These are phyloP conservation scores for Emys orbicularis DNA, from an alignment of 2,797 vertebrate genomes.

Conservation along the genomic window DNA sequence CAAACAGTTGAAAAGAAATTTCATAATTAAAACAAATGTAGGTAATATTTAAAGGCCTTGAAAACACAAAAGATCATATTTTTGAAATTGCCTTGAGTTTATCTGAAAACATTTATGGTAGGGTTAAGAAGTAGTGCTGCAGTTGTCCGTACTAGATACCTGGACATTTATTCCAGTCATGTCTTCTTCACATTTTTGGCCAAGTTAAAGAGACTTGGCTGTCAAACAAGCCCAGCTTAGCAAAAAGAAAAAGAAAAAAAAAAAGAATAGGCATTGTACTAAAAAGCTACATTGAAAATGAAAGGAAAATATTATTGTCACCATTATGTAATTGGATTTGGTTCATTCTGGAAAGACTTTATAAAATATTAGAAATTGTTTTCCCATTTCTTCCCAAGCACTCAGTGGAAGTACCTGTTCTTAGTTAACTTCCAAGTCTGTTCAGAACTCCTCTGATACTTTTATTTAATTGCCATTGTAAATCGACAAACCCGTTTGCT, in stretches of 20 bases:
- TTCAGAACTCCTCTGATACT: accelerated
- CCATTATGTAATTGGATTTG: neutral
- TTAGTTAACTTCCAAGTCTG: neutral
- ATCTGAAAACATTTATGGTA: no score
- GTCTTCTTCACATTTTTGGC: no score
- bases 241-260: neutral
- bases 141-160: no score
- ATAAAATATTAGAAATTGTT: neutral
- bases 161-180: no score
- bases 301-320: neutral
- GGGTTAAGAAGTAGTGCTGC: no score
- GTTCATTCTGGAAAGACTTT: neutral
- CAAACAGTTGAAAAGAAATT: no score
- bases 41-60: no score
- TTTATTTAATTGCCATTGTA: neutral
- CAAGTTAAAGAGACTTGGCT: no score
- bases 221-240: no score
- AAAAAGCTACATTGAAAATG: neutral
- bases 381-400: neutral
- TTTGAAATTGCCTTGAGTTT: no score
- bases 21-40: no score
- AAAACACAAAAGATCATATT: no score
- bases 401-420: neutral
- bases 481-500: neutral
- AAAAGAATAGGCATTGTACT: neutral